A percentile compares a stretch with the other conserved stretches of the same genome.
phyloP scores from a whole-genome alignment of 1,140 invertebrate genomes.

The Hesperophylax magnus region DNA sequence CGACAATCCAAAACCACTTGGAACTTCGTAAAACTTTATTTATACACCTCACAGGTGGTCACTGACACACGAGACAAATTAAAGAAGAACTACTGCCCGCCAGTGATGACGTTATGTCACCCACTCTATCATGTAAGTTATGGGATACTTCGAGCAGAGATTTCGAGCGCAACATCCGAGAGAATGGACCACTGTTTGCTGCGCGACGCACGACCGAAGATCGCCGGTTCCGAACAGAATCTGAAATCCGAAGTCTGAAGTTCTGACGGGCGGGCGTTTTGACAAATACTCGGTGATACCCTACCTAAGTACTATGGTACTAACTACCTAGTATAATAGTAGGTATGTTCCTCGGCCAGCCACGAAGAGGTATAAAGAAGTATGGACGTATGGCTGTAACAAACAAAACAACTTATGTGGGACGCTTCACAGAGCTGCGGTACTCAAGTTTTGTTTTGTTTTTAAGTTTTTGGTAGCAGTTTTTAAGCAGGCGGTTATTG shows the following conservation, averaged over 20 bases:
- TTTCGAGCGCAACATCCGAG: not conserved
- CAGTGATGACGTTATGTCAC: not conserved
- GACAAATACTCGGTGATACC: too few species aligned
- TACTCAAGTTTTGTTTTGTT: too few species aligned
- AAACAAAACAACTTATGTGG: slow-evolving; percentile 15
- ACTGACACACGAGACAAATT: not conserved
- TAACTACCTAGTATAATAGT: too few species aligned
- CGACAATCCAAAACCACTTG: slow-evolving; percentile 13
- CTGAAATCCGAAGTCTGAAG: too few species aligned
- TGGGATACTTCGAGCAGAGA: not conserved
- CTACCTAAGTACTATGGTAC: too few species aligned
- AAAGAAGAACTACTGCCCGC: not conserved
- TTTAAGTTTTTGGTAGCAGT: too few species aligned
- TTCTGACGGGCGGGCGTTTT: too few species aligned
- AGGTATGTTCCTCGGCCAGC: too few species aligned
- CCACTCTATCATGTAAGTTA: not conserved
- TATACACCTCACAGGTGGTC: slow-evolving; percentile 6
- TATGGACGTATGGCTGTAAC: not conserved
- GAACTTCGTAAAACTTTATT: not conserved
- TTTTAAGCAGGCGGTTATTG: too few species aligned
- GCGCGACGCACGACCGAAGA: not conserved
- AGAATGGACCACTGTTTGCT: not conserved
- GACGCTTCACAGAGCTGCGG: not conserved
- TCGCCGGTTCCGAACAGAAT: not conserved
- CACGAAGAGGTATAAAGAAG: not conserved